Evolutionary conservation across 2,113 vertebrate species (phyloP).

Genomic region (Lasiurus cinereus): DNA sequence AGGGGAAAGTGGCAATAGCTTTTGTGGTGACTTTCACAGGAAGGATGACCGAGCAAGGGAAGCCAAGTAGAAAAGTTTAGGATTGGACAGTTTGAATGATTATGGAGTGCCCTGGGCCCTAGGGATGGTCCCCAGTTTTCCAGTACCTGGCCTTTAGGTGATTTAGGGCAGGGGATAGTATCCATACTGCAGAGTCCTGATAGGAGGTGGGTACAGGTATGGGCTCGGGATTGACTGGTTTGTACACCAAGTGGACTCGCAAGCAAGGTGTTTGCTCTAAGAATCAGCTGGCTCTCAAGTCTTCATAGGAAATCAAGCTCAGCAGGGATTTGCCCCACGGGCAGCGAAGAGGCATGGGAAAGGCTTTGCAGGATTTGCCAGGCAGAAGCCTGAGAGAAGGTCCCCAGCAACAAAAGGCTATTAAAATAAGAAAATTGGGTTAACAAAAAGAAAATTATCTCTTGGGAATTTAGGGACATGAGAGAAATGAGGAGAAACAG

Average conservation of each 20-base stretch:
- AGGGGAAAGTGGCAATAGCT: rapidly evolving
- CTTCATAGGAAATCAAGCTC: not conserved
- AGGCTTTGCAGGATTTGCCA: not conserved
- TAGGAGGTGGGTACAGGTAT: not conserved
- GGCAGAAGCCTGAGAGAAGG: not conserved
- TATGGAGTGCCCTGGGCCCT: not conserved
- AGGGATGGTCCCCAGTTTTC: too few species aligned
- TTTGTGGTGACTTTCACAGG: not conserved
- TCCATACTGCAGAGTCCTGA: not conserved
- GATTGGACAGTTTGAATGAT: not conserved
- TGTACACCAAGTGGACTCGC: not conserved
- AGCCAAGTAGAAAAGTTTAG: not conserved
- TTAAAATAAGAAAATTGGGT: not conserved
- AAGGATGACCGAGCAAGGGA: not conserved
- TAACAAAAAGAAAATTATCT: not conserved
- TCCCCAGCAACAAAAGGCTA: not conserved
- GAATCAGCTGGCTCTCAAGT: not conserved
- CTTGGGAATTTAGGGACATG: not conserved
- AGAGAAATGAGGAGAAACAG: not conserved
- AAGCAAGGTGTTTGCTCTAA: not conserved
- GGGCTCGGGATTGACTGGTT: not conserved
- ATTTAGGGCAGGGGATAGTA: not conserved
- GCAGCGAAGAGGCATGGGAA: not conserved
- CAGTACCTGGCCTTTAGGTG: not conserved
- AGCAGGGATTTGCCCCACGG: not conserved